These are phyloP conservation scores for Mola mola DNA, from an alignment of 2,113 vertebrate genomes.

Conservation along the genomic window DNA sequence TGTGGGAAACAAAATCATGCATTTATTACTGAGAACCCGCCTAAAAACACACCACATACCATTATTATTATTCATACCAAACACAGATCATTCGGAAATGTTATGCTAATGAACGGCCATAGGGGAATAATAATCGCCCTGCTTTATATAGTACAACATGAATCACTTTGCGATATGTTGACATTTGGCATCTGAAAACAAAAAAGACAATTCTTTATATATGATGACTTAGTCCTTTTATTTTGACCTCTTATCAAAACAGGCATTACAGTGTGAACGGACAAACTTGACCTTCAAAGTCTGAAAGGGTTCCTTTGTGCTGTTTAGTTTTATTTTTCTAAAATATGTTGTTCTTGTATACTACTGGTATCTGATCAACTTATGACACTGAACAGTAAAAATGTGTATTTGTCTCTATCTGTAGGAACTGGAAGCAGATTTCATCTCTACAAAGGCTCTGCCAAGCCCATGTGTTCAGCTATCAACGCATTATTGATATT, in stretches of 20 bases:
- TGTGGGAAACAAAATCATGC: slow-evolving; percentile 7
- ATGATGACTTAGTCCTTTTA: slow-evolving; percentile 5
- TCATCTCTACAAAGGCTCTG: neutral
- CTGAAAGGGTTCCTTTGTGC: neutral
- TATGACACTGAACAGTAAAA: neutral
- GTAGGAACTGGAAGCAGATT: neutral
- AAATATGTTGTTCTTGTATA: too few species aligned
- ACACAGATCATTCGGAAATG: slow-evolving; percentile 32
- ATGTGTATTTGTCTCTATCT: neutral
- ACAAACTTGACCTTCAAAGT: slow-evolving; percentile 3
- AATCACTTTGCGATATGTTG: neutral
- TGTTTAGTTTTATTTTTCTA: too few species aligned
- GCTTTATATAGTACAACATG: too few species aligned
- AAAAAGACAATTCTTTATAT: slow-evolving; percentile 23
- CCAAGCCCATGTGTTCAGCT: neutral
- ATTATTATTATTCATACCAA: slow-evolving; percentile 46
- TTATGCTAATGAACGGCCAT: too few species aligned
- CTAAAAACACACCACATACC: too few species aligned
- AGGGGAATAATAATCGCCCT: too few species aligned
- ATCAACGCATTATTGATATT: too few species aligned
- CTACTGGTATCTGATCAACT: too few species aligned
- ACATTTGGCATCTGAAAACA: slow-evolving; percentile 22
- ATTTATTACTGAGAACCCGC: slow-evolving; percentile 60
- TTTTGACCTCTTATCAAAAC: slow-evolving; percentile 17
- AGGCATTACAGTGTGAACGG: neutral